Evolutionary conservation across 1,140 invertebrate genomes (phyloP), one percentile per base, ranked within the genome.

Genomic region (Tenebrio molitor): DNA sequence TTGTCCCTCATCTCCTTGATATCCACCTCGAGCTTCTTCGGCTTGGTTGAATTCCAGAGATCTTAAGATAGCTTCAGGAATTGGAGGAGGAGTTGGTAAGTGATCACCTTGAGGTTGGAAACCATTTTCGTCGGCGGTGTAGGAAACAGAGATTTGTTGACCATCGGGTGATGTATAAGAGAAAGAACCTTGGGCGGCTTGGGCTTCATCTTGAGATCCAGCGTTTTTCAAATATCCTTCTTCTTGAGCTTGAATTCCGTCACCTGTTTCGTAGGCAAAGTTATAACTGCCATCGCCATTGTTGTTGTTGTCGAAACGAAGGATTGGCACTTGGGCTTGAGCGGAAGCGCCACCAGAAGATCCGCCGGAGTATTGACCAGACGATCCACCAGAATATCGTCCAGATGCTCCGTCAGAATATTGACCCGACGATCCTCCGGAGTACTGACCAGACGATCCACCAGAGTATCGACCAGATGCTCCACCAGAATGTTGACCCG

Each of bases 81-180:
- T 82, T 72, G 88, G 88, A 0, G 86, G 87, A 8, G 88, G 83
- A 2, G 85, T 81, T 6, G 85, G 85, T 29, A 88, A 82, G 73
- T 88, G 86, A 41, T 83, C 87, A 17, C 88, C 88, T n/a, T 81
- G 74, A 17, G 90, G 84, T 36, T 86, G 79, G 81, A 90, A 91
- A n/a, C 90, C 90, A 74, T 90, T 89, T 76, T 91, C 89, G 76
- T 91, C 90, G 33, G 90, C 90, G 14, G 84, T 86, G 78, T 85
- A 85, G 7, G 70, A 75, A n/a, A 83, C 62, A 6, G 69, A 73
- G 41, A 81, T 75, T 15, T 75, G 69, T 76, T 79, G 62, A 14
- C 81, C 81, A 41, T 81, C 78, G 6, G 81, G 81, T 25, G 76
- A 39, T 10, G 76, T 81, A 58, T 78, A 83, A 34, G 80, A 75